Conservation (phyloP, 2,888 invertebrate species). For the Dermolepida albohirtum region DNA sequence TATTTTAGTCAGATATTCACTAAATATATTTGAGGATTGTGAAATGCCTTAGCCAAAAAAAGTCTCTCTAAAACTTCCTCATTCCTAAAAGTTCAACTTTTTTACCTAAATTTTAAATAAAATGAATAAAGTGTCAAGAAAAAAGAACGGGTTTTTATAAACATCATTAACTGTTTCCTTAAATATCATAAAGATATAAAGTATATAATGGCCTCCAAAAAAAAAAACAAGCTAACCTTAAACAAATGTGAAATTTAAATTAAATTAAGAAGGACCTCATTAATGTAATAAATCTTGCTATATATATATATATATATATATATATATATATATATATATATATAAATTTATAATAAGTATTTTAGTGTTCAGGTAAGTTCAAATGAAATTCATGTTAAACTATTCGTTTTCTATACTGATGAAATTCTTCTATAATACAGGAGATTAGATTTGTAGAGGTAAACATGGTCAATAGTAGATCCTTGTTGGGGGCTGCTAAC, state of each 20-base stretch:
- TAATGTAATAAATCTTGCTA: too few relatives aligned
- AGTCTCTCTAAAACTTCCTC: slow-evolving; percentile 9
- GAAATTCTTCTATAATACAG: slow-evolving; percentile 12
- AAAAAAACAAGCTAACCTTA: neutral
- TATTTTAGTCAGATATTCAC: neutral
- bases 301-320: too few relatives aligned
- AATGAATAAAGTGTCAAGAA: neutral
- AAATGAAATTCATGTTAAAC: neutral
- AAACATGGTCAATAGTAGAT: slow-evolving; percentile 39
- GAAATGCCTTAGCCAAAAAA: neutral
- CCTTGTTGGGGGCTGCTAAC: slow-evolving; percentile 49
- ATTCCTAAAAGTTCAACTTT: slow-evolving; percentile 4
- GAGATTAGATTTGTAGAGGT: slow-evolving; percentile 36
- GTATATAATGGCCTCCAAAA: slow-evolving; percentile 9
- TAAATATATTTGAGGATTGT: neutral
- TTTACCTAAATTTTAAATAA: slow-evolving; percentile 3
- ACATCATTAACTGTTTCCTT: too few relatives aligned
- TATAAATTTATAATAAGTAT: too few relatives aligned
- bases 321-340: too few relatives aligned
- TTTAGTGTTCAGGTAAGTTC: too few relatives aligned
- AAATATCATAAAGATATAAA: neutral
- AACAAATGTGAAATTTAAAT: slow-evolving; percentile 15
- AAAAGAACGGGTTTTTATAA: slow-evolving; percentile 19
- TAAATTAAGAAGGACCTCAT: too few relatives aligned
- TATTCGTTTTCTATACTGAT: slow-evolving; percentile 11